Percentiles rank a stretch among this genome's conserved stretches.
phyloP scores from a whole-genome alignment of 2,113 vertebrate species.

The Numenius arquata region DNA sequence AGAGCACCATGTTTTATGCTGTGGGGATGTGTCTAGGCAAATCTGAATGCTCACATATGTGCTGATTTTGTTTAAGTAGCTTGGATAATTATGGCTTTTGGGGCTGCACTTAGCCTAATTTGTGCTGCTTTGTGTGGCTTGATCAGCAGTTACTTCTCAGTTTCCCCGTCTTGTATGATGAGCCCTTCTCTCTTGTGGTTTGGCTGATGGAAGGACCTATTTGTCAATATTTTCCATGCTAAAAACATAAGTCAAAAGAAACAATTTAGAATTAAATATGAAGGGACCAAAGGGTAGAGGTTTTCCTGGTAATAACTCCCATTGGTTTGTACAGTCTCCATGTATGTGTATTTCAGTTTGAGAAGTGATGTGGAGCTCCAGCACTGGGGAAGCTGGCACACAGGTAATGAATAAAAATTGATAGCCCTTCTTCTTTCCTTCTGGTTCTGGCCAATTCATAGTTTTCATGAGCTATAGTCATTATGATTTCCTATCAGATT shows the following conservation, averaged over 20 bases:
- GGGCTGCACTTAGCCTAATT: background rate
- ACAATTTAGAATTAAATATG: background rate
- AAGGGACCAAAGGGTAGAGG: background rate
- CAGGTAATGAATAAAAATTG: background rate
- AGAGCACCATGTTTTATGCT: slow-evolving; percentile 14
- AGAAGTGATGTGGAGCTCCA: background rate
- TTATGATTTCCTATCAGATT: background rate
- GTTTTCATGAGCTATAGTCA: background rate
- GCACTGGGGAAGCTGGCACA: background rate
- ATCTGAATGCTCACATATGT: background rate
- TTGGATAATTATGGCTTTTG: slow-evolving; percentile 15
- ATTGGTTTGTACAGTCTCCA: background rate
- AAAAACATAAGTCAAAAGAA: background rate
- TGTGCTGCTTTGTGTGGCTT: background rate
- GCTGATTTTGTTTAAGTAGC: background rate
- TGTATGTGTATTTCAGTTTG: background rate
- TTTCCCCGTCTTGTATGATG: background rate
- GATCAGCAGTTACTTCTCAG: background rate
- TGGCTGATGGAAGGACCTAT: background rate
- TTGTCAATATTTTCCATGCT: background rate
- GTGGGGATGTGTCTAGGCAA: slow-evolving; percentile 32
- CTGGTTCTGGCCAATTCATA: background rate
- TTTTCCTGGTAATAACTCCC: background rate
- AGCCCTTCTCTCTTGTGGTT: background rate
- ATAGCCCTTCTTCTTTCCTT: background rate